Evolutionary conservation across 2,113 vertebrate genomes (phyloP).

Genomic region (Neomonachus schauinslandi): DNA sequence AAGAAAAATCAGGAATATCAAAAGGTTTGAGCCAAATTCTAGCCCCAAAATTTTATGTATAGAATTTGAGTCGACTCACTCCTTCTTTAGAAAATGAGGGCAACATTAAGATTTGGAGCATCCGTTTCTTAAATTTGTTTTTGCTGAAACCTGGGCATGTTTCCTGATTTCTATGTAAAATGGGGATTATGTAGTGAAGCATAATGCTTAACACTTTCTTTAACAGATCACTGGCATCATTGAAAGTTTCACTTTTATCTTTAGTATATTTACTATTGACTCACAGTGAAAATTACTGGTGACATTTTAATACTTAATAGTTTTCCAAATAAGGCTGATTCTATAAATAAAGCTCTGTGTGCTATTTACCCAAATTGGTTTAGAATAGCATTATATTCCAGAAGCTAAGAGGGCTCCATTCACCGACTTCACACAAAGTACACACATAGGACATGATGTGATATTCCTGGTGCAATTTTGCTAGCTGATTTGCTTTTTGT

Average conservation of each 20-base stretch:
- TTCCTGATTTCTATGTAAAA: conserved; percentile 15
- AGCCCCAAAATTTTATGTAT: neutral
- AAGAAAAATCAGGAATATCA: neutral
- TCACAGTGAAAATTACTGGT: neutral
- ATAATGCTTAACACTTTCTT: neutral
- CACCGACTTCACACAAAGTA: neutral
- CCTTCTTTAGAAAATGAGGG: neutral
- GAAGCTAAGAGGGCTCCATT: neutral
- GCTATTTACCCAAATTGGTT: neutral
- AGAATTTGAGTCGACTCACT: conserved; percentile 1
- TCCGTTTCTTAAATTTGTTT: neutral
- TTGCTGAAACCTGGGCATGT: neutral
- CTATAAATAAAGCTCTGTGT: neutral
- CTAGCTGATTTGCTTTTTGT: neutral
- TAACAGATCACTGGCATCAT: neutral
- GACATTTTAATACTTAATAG: conserved; percentile 15
- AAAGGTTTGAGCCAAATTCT: neutral
- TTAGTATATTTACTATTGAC: neutral
- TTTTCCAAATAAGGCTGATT: conserved; percentile 5
- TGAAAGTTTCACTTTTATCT: neutral
- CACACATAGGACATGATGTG: neutral
- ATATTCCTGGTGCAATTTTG: neutral
- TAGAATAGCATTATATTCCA: conserved; percentile 39
- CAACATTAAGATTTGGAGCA: neutral
- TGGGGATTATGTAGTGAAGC: neutral